Conservation (phyloP, 1,140 invertebrate genomes). For the Trissolcus basalis region DNA sequence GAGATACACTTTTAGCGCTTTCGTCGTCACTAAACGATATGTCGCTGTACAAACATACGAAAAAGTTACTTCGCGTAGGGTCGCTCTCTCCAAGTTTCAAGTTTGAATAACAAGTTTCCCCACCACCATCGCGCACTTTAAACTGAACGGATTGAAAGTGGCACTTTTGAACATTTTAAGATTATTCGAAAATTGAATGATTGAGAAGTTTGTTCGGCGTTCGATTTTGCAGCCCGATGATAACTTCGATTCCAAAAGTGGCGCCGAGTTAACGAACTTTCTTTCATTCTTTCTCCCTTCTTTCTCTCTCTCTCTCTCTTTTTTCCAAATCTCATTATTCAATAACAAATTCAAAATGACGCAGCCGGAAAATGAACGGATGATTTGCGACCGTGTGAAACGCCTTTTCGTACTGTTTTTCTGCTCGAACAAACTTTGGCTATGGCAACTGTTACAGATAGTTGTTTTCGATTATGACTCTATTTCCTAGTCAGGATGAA, state of each 20-base stretch:
- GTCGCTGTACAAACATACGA: neutral
- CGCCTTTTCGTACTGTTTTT: slow-evolving; percentile 20
- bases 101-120: slow-evolving; percentile 23
- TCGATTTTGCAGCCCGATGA: slow-evolving; percentile 2
- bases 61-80: slow-evolving; percentile 1
- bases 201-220: slow-evolving; percentile 22
- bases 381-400: slow-evolving; percentile 16
- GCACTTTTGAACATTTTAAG: slow-evolving; percentile 23
- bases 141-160: slow-evolving; percentile 7
- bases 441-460: slow-evolving; percentile 24
- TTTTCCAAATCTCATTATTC: slow-evolving; percentile 9
- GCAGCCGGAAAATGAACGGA: slow-evolving; percentile 1
- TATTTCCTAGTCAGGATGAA: slow-evolving; percentile 46
- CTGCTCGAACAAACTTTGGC: slow-evolving; percentile 17
- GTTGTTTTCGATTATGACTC: slow-evolving; percentile 46
- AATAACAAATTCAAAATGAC: slow-evolving; percentile 9
- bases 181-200: slow-evolving; percentile 34
- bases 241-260: too few relatives aligned
- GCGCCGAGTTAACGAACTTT: too few relatives aligned
- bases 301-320: neutral
- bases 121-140: slow-evolving; percentile 18
- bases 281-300: too few relatives aligned
- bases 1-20: neutral
- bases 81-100: slow-evolving; percentile 7
- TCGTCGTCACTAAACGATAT: neutral